Base-by-base conservation (phyloP, 2,113 vertebrate species). In the Hypocryptadius cinnamomeus region DNA sequence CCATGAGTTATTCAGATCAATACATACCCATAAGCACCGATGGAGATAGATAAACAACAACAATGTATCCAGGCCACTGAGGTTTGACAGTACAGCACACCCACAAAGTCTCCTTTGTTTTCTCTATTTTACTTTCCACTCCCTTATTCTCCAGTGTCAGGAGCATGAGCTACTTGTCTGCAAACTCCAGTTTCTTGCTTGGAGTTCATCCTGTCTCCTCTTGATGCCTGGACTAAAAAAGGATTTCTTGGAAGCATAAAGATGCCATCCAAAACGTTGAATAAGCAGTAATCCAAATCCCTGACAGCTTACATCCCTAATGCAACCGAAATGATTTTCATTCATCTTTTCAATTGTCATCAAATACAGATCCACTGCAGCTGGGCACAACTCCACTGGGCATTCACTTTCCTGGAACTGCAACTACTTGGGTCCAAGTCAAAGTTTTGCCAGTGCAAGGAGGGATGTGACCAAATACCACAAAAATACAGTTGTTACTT, bases 301-400 rank as follows among this genome's bases (percentile, higher is more conserved):
- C 79, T 91, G 86, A 90, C 94, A 94, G 69, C 8, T 92, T 88
- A 90, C 79, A 90, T 95, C 80, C 69, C 66, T 86, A 88, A 95
- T 79, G 86, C 89, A 92, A 86, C 39, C 6, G 3, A 88, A 96
- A 90, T 86, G 19, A 93, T 95, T 96, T 97, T 92, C 90, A 93
- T 94, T 96, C 82, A 91, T 86, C 76, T 81, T 92, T 91, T 89
- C 71, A 83, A 47, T 79, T 96, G 94, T 47, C 85, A 81, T 90
- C 89, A 70, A 83, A 69, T 89, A 84, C 57, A 82, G 84, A 87
- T 87, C 61, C 81, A 63, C 64, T 65, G 68, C 81, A 83, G 56
- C 90, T 88, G 74, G 85, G 69, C 88, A 89, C 72, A 87, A 63
- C 47, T 96, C 83, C 81, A 69, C 71, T 42, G 63, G 72, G 83